Evolutionary conservation across 2,113 vertebrate species (phyloP).

Genomic region (Solenodon paradoxus): DNA sequence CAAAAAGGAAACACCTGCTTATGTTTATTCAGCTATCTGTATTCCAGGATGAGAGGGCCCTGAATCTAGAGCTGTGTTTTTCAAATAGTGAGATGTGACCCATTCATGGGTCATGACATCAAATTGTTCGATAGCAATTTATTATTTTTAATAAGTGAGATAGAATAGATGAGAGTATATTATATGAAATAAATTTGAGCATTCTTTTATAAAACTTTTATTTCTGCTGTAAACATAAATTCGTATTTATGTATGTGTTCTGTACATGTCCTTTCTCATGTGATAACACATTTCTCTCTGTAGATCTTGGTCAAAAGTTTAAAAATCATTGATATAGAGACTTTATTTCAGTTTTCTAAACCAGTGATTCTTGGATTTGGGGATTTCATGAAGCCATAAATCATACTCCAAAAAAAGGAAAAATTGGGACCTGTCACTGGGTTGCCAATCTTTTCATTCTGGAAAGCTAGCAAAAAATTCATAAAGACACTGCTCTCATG

Average conservation of each 20-base stretch:
- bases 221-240: neutral
- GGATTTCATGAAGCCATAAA: neutral
- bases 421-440: neutral
- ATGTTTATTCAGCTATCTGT: slow-evolving; percentile 48
- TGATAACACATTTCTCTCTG: neutral
- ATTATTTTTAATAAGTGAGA: neutral
- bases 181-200: neutral
- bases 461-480: neutral
- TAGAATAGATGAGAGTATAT: neutral
- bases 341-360: slow-evolving; percentile 10
- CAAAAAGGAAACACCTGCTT: slow-evolving; percentile 65
- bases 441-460: neutral
- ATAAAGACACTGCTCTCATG: neutral
- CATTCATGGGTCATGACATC: neutral
- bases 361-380: neutral
- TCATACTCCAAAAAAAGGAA: neutral
- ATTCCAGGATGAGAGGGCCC: neutral
- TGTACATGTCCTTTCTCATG: neutral
- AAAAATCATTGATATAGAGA: neutral
- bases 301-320: slow-evolving; percentile 19
- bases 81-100: neutral
- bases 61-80: neutral
- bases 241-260: neutral
- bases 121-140: neutral
- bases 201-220: neutral